These are phyloP conservation scores for Rotaria socialis DNA, from an alignment of 2,888 invertebrate species.

Conservation along the genomic window DNA sequence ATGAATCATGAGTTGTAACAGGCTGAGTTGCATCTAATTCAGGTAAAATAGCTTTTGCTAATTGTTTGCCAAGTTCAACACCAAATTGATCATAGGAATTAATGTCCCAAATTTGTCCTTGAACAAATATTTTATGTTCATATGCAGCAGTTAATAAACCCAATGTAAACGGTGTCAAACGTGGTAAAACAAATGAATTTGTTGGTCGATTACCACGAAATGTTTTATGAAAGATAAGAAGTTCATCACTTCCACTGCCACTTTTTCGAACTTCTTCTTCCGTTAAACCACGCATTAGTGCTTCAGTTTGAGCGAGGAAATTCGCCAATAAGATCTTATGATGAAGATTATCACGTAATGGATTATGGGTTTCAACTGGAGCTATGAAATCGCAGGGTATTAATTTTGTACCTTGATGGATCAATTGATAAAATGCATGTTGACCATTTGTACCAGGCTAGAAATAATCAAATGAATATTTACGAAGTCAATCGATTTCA, in stretches of 20 bases:
- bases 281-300: constrained; percentile 79
- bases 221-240: constrained; percentile 84
- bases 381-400: constrained; percentile 96
- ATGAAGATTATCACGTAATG: constrained; percentile 73
- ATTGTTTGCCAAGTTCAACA: constrained; percentile 93
- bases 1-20: constrained; percentile 75
- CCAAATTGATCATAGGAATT: constrained; percentile 99
- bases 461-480: too few relatives aligned
- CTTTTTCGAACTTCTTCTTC: constrained; percentile 69
- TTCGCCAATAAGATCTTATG: constrained; percentile 89
- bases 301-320: constrained; percentile 97
- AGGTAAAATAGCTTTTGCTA: constrained; percentile 95
- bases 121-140: constrained; percentile 97
- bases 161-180: constrained; percentile 83
- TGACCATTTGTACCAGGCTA: constrained; percentile 95
- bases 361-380: constrained; percentile 84
- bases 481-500: too few relatives aligned
- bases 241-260: constrained; percentile 62
- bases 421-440: constrained; percentile 97
- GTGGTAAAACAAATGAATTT: constrained; percentile 86
- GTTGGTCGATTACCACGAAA: constrained; percentile 95
- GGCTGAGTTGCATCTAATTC: constrained; percentile 71
- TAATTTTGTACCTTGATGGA: constrained; percentile 84
- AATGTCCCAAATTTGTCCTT: constrained; percentile 97
- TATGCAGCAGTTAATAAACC: constrained; percentile 94